Conservation (phyloP, 2,113 vertebrate genomes). For the Butorides virescens region DNA sequence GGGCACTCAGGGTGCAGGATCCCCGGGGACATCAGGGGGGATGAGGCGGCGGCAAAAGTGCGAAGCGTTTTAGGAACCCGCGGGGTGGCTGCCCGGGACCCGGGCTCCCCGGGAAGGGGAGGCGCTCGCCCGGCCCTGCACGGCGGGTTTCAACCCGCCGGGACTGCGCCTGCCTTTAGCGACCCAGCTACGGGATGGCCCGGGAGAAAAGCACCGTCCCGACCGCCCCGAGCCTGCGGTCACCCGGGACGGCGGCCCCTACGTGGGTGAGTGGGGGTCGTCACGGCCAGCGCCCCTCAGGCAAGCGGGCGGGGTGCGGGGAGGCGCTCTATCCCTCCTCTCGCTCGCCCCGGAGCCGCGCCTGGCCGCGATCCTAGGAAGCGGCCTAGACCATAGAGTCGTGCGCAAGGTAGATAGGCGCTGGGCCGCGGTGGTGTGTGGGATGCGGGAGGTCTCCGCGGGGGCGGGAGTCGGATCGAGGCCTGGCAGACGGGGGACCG, state of each 20-base stretch:
- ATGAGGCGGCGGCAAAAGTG: background rate
- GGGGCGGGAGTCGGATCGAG: background rate
- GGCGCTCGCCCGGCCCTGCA: background rate
- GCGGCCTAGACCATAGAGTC: background rate
- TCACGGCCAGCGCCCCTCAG: background rate
- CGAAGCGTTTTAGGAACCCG: too few species aligned
- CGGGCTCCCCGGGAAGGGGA: too few species aligned
- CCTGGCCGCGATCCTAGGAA: accelerated
- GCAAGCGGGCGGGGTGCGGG: background rate
- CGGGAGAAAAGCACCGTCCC: background rate
- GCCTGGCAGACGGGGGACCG: background rate
- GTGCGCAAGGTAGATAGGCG: background rate
- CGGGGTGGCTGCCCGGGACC: background rate
- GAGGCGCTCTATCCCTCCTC: background rate
- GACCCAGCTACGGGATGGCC: background rate
- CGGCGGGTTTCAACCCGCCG: background rate
- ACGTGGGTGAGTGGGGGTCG: too few species aligned
- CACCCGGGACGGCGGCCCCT: background rate
- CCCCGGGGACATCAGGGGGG: background rate
- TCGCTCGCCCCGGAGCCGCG: background rate
- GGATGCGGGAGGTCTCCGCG: background rate
- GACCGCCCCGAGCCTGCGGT: background rate
- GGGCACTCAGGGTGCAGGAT: background rate
- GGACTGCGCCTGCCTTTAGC: background rate
- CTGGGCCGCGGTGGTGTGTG: background rate